A percentile compares a stretch with the other conserved stretches of the same genome.
Evolutionary conservation across 2,797 vertebrate species (phyloP).

Genomic region (Rhinogobio ventralis): DNA sequence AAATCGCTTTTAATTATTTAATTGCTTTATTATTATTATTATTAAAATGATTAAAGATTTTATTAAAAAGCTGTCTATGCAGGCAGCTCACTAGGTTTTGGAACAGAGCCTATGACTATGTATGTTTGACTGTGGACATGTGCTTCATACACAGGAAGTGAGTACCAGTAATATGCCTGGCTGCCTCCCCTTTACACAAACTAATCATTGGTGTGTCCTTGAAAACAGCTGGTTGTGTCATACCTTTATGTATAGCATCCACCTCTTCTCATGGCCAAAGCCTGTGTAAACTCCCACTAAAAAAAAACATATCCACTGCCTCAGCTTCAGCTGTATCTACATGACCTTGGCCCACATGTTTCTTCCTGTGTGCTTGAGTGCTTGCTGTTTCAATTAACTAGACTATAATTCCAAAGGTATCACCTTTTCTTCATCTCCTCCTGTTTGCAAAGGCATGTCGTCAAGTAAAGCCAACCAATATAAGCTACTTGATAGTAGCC

Average conservation of each 20-base stretch:
- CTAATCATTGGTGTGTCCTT: constrained; percentile 31
- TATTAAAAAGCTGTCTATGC: not conserved
- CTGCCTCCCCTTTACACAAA: constrained; percentile 17
- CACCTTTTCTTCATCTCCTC: constrained; percentile 1
- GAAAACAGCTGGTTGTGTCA: constrained; percentile 44
- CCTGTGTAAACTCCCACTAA: constrained; percentile 31
- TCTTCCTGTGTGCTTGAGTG: constrained; percentile 6
- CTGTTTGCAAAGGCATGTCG: not conserved
- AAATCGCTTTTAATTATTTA: too few species aligned
- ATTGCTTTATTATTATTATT: too few species aligned
- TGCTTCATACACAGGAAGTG: not conserved
- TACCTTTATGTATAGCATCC: constrained; percentile 39
- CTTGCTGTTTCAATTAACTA: constrained; percentile 35
- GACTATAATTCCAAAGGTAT: constrained; percentile 14
- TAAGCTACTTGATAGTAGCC: not conserved
- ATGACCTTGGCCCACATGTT: constrained; percentile 39
- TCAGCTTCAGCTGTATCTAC: constrained; percentile 25
- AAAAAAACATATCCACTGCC: constrained; percentile 18
- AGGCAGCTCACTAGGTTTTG: not conserved
- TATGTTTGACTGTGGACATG: constrained; percentile 5
- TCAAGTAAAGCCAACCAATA: constrained; percentile 22
- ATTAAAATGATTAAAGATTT: too few species aligned
- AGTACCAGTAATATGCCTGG: not conserved
- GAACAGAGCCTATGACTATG: not conserved
- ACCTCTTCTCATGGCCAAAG: constrained; percentile 12